phyloP scores from a whole-genome alignment of 2,888 invertebrate species.

The Plutella xylostella region DNA sequence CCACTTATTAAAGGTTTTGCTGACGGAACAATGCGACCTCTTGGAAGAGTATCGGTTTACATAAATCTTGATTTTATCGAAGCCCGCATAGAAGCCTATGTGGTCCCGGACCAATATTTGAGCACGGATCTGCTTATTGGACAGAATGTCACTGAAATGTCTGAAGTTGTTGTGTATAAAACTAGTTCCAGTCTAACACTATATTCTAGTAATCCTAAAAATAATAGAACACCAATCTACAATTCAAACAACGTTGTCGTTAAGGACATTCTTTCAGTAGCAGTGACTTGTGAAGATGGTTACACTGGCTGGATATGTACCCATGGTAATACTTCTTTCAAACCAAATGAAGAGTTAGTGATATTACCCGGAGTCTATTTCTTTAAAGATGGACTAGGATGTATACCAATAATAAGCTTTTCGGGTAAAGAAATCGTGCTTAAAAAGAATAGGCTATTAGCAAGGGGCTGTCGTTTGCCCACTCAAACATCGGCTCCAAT shows the following conservation, averaged over 20 bases:
- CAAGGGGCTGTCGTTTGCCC: background rate
- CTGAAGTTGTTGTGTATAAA: background rate
- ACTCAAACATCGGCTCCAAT: background rate
- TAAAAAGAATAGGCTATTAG: background rate
- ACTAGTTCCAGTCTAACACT: background rate
- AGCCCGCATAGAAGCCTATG: constrained; percentile 1
- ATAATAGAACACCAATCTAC: background rate
- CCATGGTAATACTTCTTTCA: too few relatives aligned
- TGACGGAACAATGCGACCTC: background rate
- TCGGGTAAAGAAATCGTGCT: background rate
- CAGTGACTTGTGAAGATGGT: background rate
- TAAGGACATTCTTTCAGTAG: background rate
- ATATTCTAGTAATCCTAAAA: background rate
- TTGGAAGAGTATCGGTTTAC: constrained; percentile 1
- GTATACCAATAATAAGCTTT: background rate
- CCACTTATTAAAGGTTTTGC: constrained; percentile 3
- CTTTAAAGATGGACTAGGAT: background rate
- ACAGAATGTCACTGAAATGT: constrained; percentile 1
- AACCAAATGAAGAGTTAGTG: too few relatives aligned
- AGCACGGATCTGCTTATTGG: constrained; percentile 2
- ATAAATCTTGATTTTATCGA: background rate
- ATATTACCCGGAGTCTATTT: too few relatives aligned
- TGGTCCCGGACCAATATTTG: background rate
- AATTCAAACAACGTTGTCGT: background rate
- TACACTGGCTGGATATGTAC: too few relatives aligned